These are phyloP conservation scores for Sipha maydis DNA, from an alignment of 2,888 invertebrate species.

Conservation along the genomic window DNA sequence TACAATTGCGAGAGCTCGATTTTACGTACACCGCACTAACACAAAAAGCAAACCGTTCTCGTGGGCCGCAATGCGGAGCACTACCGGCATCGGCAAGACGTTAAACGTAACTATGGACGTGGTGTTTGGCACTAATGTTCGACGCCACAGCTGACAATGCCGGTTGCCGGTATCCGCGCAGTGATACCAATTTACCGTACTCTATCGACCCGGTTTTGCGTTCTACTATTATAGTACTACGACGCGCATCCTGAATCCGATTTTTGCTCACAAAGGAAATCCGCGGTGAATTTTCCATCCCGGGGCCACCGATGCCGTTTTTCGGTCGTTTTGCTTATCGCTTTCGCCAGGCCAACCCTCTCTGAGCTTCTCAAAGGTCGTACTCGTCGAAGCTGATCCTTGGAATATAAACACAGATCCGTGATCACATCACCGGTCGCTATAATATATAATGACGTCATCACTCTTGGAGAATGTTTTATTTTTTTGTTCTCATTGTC, in stretches of 20 bases:
- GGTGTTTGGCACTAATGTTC: constrained; percentile 56
- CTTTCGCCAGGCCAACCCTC: not conserved
- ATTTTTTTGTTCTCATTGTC: constrained; percentile 22
- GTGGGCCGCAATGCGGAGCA: not conserved
- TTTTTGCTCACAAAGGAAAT: constrained; percentile 49
- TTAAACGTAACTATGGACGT: constrained; percentile 60
- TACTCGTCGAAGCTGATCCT: not conserved
- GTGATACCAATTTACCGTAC: constrained; percentile 62
- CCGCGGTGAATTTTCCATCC: constrained; percentile 2
- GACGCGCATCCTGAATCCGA: constrained; percentile 43
- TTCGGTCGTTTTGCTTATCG: not conserved
- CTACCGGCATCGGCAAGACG: constrained; percentile 50
- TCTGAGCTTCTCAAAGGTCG: not conserved
- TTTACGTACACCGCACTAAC: not conserved
- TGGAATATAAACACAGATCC: not conserved
- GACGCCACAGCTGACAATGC: constrained; percentile 60
- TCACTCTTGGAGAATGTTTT: not conserved
- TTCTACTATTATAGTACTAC: constrained; percentile 19
- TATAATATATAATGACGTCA: constrained; percentile 10
- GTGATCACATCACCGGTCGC: not conserved
- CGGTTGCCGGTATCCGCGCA: constrained; percentile 61
- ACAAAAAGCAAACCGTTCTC: not conserved
- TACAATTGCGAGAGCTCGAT: not conserved
- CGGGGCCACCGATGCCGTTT: not conserved
- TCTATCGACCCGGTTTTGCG: constrained; percentile 61